Percentiles rank a stretch among this genome's conserved stretches.
These are phyloP conservation scores for Strix uralensis DNA, from an alignment of 2,113 vertebrate genomes.

Conservation along the genomic window DNA sequence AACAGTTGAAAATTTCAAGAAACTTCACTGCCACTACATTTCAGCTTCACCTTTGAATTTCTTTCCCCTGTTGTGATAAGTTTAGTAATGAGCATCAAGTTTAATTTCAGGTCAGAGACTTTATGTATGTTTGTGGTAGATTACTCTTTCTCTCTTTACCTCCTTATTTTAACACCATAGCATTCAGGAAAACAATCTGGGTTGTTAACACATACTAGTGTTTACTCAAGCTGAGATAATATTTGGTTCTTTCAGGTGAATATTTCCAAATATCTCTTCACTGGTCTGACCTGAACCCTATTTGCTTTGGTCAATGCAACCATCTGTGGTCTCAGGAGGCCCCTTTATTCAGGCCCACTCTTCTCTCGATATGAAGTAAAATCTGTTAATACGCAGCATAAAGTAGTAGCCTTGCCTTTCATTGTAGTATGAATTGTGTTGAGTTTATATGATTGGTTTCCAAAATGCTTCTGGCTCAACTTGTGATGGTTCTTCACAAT, in stretches of 20 bases:
- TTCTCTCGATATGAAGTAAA: not conserved
- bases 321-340: not conserved
- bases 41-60: not conserved
- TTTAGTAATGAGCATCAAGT: not conserved
- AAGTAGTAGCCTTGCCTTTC: not conserved
- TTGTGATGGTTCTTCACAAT: not conserved
- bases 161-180: not conserved
- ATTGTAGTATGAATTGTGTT: not conserved
- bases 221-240: not conserved
- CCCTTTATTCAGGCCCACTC: not conserved
- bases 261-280: not conserved
- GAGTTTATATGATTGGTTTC: not conserved
- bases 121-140: not conserved
- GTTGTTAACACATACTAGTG: not conserved
- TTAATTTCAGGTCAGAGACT: not conserved
- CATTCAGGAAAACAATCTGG: not conserved
- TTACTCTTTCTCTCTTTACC: not conserved
- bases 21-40: not conserved
- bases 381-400: not conserved
- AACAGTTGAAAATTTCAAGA: not conserved
- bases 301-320: not conserved
- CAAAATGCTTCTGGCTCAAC: not conserved
- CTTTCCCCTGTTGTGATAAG: not conserved
- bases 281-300: not conserved
- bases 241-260: not conserved